Evolutionary conservation across 2,113 vertebrate species (phyloP), one percentile per base, ranked within the genome.

Genomic region (Melanerpes formicivorus): DNA sequence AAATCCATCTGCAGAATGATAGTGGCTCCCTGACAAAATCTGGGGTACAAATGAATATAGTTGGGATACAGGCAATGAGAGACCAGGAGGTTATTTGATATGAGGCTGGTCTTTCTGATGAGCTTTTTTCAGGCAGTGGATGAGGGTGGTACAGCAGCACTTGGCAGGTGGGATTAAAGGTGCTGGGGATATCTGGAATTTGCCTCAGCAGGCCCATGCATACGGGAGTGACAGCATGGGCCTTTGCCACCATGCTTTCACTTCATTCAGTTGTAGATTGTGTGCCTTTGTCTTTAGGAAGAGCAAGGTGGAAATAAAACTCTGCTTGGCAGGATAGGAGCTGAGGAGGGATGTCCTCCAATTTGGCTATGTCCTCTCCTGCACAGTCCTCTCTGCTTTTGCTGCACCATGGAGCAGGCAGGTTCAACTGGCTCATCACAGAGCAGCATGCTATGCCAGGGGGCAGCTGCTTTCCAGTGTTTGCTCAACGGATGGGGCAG

Each of bases 341-440:
- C 13, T 76, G 46, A 66, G 67, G 34, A 54, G 4, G 26, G 18
- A 22, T 50, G 25, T 54, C 30, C 32, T 48, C 32, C 82, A 10
- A 19, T 46, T 83, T 37, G 21, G 22, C 37, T 48, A 2, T 15
- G 25, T 19, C 50, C 1, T 72, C 23, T 84, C 11, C 21, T 62
- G 42, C 0, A 1, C 14, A n/a, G 10, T 81, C 40, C 40, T 40
- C 10, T 40, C 32, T 52, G 22, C 22, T 62, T 75, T 62, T 60
- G 70, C 18, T 29, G 69, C 2, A 11, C 18, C 22, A 5, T 1
- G 1, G 34, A 71, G 34, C 29, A 40, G 48, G 18, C 34, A 54
- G 16, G 22, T 46, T 63, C 56, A 2, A 1, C 29, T 66, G 58
- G 32, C 65, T 18, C 11, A 19, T 7, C 0, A 0, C 27, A 37